These are phyloP conservation scores for Gallirallus australis DNA, from an alignment of 2,797 vertebrate genomes.

Conservation along the genomic window DNA sequence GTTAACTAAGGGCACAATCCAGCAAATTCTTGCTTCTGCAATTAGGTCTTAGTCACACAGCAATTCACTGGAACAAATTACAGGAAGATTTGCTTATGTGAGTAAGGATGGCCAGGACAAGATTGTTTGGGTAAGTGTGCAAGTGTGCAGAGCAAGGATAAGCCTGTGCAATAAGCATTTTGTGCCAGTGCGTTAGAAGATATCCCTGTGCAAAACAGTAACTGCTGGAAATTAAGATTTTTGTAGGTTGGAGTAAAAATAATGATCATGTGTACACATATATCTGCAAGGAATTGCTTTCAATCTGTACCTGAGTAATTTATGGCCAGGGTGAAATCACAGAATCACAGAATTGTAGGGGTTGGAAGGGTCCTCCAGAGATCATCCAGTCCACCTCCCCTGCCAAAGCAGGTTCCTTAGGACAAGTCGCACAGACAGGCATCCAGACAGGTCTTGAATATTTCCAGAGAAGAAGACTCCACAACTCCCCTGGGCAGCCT, in stretches of 20 bases:
- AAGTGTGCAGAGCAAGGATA: background rate
- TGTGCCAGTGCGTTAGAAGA: background rate
- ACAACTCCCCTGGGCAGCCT: too few species aligned
- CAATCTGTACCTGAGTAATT: background rate
- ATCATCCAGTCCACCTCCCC: too few species aligned
- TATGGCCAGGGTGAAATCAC: background rate
- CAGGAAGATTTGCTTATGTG: background rate
- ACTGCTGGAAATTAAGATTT: background rate
- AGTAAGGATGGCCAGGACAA: background rate
- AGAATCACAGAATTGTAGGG: too few species aligned
- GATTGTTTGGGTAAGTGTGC: background rate
- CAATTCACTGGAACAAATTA: slow-evolving; percentile 14
- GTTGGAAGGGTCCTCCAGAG: too few species aligned
- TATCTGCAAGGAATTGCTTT: background rate
- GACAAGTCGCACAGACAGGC: too few species aligned
- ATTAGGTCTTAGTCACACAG: background rate
- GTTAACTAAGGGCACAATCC: slow-evolving; percentile 39
- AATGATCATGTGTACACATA: background rate
- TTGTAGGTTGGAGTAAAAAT: background rate
- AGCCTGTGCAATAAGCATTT: background rate
- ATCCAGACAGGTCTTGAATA: too few species aligned
- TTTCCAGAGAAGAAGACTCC: too few species aligned
- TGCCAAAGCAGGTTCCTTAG: too few species aligned
- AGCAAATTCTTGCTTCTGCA: background rate
- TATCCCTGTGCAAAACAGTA: background rate